Evolutionary conservation across 2,113 vertebrate genomes (phyloP), one percentile per base, ranked within the genome.

Genomic region (Hyperoodon ampullatus): DNA sequence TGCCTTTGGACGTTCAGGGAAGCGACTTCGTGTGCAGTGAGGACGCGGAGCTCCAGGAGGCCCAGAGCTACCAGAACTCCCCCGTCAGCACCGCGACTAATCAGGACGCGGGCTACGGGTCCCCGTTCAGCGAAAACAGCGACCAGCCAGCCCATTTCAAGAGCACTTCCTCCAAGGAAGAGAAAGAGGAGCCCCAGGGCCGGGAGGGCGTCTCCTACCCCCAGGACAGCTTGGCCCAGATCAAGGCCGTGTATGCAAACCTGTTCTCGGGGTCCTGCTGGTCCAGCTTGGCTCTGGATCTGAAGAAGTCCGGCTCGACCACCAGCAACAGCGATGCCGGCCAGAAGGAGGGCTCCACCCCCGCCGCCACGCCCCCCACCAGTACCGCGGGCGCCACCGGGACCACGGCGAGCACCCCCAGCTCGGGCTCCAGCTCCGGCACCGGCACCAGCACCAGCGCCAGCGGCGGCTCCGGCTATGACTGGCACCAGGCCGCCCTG

Each of bases 401-500:
- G 42, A 97, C 98, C 85, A 75, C 94, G 0, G 91, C 94, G 2
- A 89, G 96, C 96, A 97, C 97, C 0, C 97, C 97, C 88, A 98
- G 98, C 95, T 98, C 97, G 83, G 97, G 98, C 84, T 97, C 98
- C 98, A 96, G 97, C 93, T 98, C 98, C 16, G 96, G 98, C 86
- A 98, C 98, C 21, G 98, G 98, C 71, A 96, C 97, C 63, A 98
- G 98, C 97, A 95, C 96, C 95, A 98, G 97, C 50, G 35, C 96
- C 95, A 95, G 99, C 26, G 98, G 99, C 85, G 98, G 99, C 96
- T 98, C 99, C 13, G 99, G 99, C 63, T 99, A 99, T 15, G 99
- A 99, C 98, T 99, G 99, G 99, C 99, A 99, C 98, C 99, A 99
- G 97, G 99, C 99, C 68, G 99, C 99, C 0, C 98, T 99, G 97